Evolutionary conservation across 1,140 invertebrate genomes (phyloP).

Genomic region (Mactra quadrangularis): DNA sequence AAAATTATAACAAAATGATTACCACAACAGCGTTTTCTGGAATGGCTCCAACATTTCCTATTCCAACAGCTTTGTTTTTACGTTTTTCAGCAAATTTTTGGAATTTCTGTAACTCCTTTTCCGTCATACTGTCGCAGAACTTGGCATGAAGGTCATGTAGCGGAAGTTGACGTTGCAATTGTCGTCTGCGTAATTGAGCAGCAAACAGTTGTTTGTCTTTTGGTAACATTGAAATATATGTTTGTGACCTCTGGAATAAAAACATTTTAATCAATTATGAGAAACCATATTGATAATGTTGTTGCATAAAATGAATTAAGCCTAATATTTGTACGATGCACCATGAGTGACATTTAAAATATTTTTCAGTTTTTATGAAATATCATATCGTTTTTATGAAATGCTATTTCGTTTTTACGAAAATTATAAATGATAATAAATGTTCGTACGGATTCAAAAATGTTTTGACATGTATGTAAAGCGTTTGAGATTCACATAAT

Average conservation of each 20-base stretch:
- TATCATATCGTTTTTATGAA: too few species aligned
- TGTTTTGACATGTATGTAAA: too few species aligned
- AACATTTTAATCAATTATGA: background rate
- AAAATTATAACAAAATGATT: constrained; percentile 7
- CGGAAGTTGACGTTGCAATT: constrained; percentile 96
- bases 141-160: constrained; percentile 96
- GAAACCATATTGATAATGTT: background rate
- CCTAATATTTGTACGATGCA: too few species aligned
- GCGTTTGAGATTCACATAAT: too few species aligned
- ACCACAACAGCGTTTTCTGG: constrained; percentile 83
- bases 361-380: too few species aligned
- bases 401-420: too few species aligned
- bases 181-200: constrained; percentile 96
- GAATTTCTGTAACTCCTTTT: constrained; percentile 95
- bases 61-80: constrained; percentile 94
- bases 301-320: too few species aligned
- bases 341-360: too few species aligned
- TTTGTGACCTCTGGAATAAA: constrained; percentile 91
- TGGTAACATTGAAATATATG: constrained; percentile 97
- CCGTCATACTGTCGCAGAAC: constrained; percentile 95
- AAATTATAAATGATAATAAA: too few species aligned
- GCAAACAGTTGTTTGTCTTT: constrained; percentile 99
- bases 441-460: too few species aligned
- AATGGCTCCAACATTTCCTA: constrained; percentile 94
- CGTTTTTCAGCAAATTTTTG: constrained; percentile 86